These are phyloP conservation scores for Standfussiana lucernea DNA, from an alignment of 2,888 invertebrate species.

Conservation along the genomic window DNA sequence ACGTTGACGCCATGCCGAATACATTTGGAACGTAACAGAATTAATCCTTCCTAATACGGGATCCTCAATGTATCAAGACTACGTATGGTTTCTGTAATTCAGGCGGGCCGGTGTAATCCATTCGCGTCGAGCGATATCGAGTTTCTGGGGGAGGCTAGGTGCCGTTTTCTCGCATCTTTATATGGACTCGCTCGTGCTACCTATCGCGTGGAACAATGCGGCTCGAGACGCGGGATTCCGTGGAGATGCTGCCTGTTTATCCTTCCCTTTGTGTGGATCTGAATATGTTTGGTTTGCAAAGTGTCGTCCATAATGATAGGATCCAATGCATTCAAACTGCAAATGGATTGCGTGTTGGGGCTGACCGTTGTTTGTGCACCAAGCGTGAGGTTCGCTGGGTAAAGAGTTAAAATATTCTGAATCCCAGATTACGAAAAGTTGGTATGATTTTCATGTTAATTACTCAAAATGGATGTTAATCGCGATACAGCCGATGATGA, in stretches of 20 bases:
- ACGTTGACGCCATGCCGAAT: conserved; percentile 77
- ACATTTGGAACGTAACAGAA: conserved; percentile 82
- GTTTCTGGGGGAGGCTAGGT: conserved; percentile 83
- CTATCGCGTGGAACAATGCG: conserved; percentile 60
- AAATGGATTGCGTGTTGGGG: conserved; percentile 45
- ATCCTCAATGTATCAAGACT: conserved; percentile 85
- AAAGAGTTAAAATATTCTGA: conserved; percentile 38
- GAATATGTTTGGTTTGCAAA: conserved; percentile 63
- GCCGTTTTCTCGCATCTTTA: conserved; percentile 79
- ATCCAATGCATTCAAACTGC: conserved; percentile 56
- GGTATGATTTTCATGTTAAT: conserved; percentile 57
- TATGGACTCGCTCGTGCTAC: conserved; percentile 67
- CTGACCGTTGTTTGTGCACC: conserved; percentile 22
- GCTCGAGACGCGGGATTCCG: conserved; percentile 52
- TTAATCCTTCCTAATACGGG: conserved; percentile 87
- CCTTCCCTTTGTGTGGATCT: conserved; percentile 61
- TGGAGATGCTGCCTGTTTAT: conserved; percentile 57
- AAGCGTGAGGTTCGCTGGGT: neutral
- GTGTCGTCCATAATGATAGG: conserved; percentile 55
- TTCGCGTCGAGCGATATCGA: conserved; percentile 83
- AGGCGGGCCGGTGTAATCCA: conserved; percentile 87
- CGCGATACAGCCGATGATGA: conserved; percentile 81
- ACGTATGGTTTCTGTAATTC: conserved; percentile 90
- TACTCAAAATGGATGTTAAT: conserved; percentile 77
- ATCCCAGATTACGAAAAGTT: conserved; percentile 36